Conservation (phyloP, 2,797 vertebrate species). For the Toxotes lorentzi region DNA sequence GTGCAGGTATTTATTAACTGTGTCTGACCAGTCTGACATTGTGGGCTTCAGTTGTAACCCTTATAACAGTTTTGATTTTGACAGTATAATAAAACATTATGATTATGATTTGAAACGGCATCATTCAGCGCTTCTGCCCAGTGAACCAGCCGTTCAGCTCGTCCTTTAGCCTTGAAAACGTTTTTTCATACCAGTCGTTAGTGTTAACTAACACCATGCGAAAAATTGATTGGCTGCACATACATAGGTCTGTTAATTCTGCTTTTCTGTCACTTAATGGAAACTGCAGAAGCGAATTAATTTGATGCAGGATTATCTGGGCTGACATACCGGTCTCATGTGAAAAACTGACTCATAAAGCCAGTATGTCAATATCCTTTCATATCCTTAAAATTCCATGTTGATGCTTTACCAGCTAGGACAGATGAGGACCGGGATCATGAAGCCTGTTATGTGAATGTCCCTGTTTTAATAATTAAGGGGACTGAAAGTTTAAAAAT, state of each 20-base stretch:
- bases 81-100: not conserved
- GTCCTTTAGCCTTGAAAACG: not conserved
- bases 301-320: not conserved
- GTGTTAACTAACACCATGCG: not conserved
- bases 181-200: too few species aligned
- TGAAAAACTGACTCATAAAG: conserved; percentile 8
- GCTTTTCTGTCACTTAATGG: conserved; percentile 1
- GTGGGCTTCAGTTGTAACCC: not conserved
- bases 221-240: not conserved
- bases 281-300: conserved; percentile 16
- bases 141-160: not conserved
- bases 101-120: not conserved
- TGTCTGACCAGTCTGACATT: not conserved
- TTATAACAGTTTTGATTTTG: not conserved
- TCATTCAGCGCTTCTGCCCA: not conserved
- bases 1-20: not conserved
- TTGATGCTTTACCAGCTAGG: not conserved
- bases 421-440: not conserved
- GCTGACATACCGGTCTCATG: not conserved
- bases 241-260: not conserved
- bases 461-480: not conserved
- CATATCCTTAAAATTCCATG: not conserved
- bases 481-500: not conserved
- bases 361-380: not conserved
- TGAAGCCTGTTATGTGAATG: not conserved